Evolutionary conservation across 2,113 vertebrate genomes (phyloP), one percentile per base, ranked within the genome.

Genomic region (Thymallus thymallus): DNA sequence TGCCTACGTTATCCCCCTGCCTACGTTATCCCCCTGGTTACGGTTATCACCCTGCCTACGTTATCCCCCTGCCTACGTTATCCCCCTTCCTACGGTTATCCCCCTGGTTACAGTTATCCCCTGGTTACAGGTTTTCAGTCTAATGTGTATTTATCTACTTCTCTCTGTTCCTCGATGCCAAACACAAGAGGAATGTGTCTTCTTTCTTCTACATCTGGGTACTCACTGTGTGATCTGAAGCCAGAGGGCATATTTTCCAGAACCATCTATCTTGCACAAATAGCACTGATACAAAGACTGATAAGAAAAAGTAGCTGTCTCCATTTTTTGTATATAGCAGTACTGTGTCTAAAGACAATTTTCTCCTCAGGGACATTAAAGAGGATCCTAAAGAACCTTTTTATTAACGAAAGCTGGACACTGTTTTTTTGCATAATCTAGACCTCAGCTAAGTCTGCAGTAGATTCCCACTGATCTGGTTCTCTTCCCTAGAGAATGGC

Each of bases 381-480:
- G 7, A 20, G 22, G 14, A 60, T 23, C 6, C 1, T 63, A 24
- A n/a, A 24, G 24, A 30, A 64, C 62, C 62, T 29, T 10, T 64
- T 29, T 4, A 23, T 23, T 13, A 0, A 64, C 0, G 9, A 64
- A 14, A 26, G 3, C 62, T 24, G 12, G 22, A 14, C 24, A 64
- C 12, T 16, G 22, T 22, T 20, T 78, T 51, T 45, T 64, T 64
- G 7, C 1, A 32, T 29, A 41, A 24, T 66, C 63, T 69, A n/a
- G 71, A 56, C 9, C 6, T 22, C 32, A 74, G 61, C 16, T 51
- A 46, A 30, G 1, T 20, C 16, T 18, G 29, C 64, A 41, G 5
- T 12, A 6, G 30, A 9, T 22, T 67, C 16, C 69, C 64, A 70
- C 30, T 69, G 70, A 76, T 73, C 66, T 30, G 29, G 46, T 46